A percentile compares a stretch with the other conserved stretches of the same genome.
These are phyloP conservation scores for Crenichthys baileyi DNA, from an alignment of 2,797 vertebrate genomes.

Conservation along the genomic window DNA sequence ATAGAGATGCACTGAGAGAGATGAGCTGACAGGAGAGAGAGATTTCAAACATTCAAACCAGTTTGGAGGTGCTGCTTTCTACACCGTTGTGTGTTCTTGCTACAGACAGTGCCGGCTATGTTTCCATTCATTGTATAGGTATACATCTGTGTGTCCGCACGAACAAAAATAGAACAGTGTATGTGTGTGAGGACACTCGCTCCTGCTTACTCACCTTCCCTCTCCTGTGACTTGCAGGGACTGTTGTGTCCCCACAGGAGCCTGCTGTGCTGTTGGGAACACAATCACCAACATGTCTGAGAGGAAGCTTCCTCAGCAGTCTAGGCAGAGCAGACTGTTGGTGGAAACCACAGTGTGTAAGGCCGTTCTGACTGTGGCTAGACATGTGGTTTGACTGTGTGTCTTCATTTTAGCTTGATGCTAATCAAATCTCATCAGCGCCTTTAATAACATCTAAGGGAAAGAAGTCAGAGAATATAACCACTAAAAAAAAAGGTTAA, in stretches of 20 bases:
- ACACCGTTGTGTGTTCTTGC: constrained; percentile 24
- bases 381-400: constrained; percentile 4
- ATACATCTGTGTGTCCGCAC: constrained; percentile 17
- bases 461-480: constrained; percentile 17
- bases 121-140: constrained; percentile 26
- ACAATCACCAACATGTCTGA: constrained; percentile 57
- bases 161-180: constrained; percentile 32
- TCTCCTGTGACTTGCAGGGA: constrained; percentile 33
- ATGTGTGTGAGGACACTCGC: constrained; percentile 5
- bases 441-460: constrained; percentile 3
- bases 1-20: background rate
- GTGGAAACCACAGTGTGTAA: constrained; percentile 18
- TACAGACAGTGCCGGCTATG: constrained; percentile 19
- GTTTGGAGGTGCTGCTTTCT: constrained; percentile 11
- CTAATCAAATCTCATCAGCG: constrained; percentile 27
- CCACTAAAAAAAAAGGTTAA: background rate
- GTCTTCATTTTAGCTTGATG: background rate
- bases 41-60: constrained; percentile 11
- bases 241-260: constrained; percentile 52
- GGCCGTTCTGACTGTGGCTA: constrained; percentile 18
- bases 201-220: background rate
- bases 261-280: constrained; percentile 57
- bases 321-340: constrained; percentile 20
- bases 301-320: constrained; percentile 15
- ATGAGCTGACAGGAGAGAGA: constrained; percentile 6